phyloP scores from a whole-genome alignment of 1,140 invertebrate species.

The Galleria mellonella region DNA sequence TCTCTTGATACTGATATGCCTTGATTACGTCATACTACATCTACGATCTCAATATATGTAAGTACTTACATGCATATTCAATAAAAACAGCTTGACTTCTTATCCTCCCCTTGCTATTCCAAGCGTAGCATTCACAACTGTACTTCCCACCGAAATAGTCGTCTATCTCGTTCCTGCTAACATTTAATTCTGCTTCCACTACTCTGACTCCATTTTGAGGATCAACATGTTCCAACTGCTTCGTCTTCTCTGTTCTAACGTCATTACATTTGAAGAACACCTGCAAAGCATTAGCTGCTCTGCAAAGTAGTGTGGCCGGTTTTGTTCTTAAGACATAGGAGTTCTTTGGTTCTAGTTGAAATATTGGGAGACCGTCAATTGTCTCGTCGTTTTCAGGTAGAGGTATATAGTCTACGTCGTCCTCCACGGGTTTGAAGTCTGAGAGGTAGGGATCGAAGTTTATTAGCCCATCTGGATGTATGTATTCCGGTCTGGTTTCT shows the following conservation, averaged over 20 bases:
- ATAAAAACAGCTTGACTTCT: constrained; percentile 87
- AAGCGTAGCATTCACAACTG: constrained; percentile 92
- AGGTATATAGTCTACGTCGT: constrained; percentile 62
- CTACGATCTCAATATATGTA: too few species aligned
- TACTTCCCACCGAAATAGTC: constrained; percentile 92
- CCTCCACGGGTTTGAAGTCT: constrained; percentile 52
- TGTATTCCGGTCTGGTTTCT: constrained; percentile 59
- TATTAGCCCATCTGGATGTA: constrained; percentile 55
- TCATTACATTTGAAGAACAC: constrained; percentile 93
- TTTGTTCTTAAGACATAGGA: constrained; percentile 91
- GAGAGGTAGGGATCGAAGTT: constrained; percentile 64
- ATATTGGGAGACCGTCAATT: constrained; percentile 82
- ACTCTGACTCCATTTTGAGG: constrained; percentile 89
- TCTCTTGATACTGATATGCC: too few species aligned
- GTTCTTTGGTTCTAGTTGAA: constrained; percentile 89
- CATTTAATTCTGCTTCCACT: constrained; percentile 88
- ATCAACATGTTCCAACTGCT: constrained; percentile 85
- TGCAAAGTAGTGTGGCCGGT: constrained; percentile 88
- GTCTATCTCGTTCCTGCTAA: constrained; percentile 90
- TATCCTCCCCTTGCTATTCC: constrained; percentile 83
- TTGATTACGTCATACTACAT: too few species aligned
- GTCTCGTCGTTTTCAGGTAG: constrained; percentile 63
- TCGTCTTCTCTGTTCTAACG: constrained; percentile 75
- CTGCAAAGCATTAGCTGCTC: constrained; percentile 88
- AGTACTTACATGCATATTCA: constrained; percentile 91